Percentiles rank a stretch among this genome's conserved stretches.
Evolutionary conservation across 92 coral and sea anemone species (phyloP).

Genomic region (Bergia sp.): DNA sequence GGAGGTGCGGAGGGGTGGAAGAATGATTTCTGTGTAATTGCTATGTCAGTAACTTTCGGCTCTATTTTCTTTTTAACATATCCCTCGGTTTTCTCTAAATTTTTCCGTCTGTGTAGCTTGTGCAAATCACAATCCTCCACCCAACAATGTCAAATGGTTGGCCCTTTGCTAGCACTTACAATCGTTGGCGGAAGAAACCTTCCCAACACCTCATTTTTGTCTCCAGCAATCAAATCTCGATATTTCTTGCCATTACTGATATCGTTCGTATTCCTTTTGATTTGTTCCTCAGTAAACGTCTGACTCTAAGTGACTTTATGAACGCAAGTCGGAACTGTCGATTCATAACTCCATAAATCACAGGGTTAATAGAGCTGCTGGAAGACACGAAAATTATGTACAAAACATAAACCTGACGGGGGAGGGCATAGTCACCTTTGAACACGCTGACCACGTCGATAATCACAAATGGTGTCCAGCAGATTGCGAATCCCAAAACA

Average conservation of each 20-base stretch:
- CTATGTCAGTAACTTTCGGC: no score
- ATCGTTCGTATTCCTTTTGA: background rate
- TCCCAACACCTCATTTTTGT: background rate
- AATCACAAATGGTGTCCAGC: constrained; percentile 14
- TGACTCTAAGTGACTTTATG: background rate
- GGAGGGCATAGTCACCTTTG: constrained; percentile 28
- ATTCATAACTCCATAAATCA: constrained; percentile 18
- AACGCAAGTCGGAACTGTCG: constrained; percentile 7
- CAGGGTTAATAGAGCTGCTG: constrained; percentile 13
- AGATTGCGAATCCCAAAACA: constrained; percentile 7
- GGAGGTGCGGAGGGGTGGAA: no score
- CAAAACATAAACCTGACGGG: constrained; percentile 16
- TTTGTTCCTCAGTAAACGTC: background rate
- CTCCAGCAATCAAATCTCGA: background rate
- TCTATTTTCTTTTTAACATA: no score
- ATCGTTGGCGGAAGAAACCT: no score
- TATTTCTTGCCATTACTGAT: background rate
- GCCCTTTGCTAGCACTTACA: no score
- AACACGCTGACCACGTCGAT: constrained; percentile 20
- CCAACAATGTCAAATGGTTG: no score
- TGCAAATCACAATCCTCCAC: no score
- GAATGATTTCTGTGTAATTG: no score
- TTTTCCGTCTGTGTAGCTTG: no score
- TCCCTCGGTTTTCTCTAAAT: no score
- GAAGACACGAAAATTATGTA: constrained; percentile 7